Conservation (phyloP, 2,113 vertebrate genomes). For the Xyliphius kryptos region DNA sequence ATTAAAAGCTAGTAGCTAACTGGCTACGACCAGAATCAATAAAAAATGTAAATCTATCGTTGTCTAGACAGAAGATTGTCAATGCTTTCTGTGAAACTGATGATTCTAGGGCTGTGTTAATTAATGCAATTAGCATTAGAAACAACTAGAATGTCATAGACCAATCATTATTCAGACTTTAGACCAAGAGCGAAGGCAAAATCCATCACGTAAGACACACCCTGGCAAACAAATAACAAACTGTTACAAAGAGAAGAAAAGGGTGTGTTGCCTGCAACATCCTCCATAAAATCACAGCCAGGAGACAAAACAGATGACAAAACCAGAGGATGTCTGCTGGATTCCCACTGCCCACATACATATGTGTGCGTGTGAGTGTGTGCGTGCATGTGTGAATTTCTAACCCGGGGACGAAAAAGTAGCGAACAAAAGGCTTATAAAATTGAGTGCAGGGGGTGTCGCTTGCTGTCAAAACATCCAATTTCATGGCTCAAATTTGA, state of each 20-base stretch:
- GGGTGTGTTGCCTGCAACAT: constrained; percentile 22
- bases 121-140: too few relatives aligned
- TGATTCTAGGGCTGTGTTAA: too few relatives aligned
- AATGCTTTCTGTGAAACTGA: background rate
- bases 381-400: constrained; percentile 9
- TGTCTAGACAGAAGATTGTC: too few relatives aligned
- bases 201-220: too few relatives aligned
- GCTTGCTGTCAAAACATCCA: constrained; percentile 38
- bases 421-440: constrained; percentile 39
- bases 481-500: constrained; percentile 42
- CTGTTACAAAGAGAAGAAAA: constrained; percentile 1
- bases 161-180: too few relatives aligned
- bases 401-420: constrained; percentile 19
- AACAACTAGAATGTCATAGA: too few relatives aligned
- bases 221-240: constrained; percentile 13
- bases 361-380: background rate
- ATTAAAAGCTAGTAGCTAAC: constrained; percentile 25
- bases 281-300: constrained; percentile 19
- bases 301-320: constrained; percentile 10
- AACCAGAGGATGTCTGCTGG: constrained; percentile 18
- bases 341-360: background rate
- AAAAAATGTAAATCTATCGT: too few relatives aligned
- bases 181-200: too few relatives aligned
- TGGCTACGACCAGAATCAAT: constrained; percentile 4
- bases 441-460: constrained; percentile 41